phyloP scores from a whole-genome alignment of 2,113 vertebrate genomes.

The Prunella himalayana region DNA sequence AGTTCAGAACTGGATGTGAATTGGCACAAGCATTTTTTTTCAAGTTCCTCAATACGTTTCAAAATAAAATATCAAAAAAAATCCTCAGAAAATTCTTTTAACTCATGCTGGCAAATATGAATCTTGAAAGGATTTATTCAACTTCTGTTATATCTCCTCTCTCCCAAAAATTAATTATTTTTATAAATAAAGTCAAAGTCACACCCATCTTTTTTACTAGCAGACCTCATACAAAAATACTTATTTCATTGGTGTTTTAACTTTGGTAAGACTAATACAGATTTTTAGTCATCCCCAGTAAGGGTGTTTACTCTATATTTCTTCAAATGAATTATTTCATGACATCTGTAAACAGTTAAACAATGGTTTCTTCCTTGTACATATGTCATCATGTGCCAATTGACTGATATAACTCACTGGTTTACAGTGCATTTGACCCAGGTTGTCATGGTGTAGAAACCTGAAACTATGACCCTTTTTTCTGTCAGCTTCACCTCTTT shows the following conservation, averaged over 20 bases:
- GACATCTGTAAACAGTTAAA: not conserved
- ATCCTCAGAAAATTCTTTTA: not conserved
- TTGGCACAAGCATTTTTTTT: not conserved
- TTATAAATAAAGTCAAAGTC: not conserved
- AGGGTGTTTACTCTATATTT: not conserved
- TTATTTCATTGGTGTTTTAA: not conserved
- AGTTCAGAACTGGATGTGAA: not conserved
- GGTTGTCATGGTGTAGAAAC: not conserved
- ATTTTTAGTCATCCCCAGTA: not conserved
- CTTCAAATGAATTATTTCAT: not conserved
- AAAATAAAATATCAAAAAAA: not conserved
- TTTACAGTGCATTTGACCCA: not conserved
- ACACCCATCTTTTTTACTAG: accelerated
- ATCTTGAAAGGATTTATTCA: not conserved
- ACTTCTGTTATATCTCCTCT: not conserved
- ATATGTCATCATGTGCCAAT: not conserved
- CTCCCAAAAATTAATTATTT: not conserved
- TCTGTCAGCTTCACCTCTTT: not conserved
- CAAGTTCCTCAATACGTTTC: not conserved
- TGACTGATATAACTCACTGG: not conserved
- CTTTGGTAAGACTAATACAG: not conserved
- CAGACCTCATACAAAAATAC: not conserved
- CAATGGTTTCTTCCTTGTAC: not conserved
- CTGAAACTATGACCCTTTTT: not conserved
- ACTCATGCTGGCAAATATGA: not conserved